Evolutionary conservation across 2,888 invertebrate genomes (phyloP), one percentile per base, ranked within the genome.

Genomic region (Lithophane ornitopus): DNA sequence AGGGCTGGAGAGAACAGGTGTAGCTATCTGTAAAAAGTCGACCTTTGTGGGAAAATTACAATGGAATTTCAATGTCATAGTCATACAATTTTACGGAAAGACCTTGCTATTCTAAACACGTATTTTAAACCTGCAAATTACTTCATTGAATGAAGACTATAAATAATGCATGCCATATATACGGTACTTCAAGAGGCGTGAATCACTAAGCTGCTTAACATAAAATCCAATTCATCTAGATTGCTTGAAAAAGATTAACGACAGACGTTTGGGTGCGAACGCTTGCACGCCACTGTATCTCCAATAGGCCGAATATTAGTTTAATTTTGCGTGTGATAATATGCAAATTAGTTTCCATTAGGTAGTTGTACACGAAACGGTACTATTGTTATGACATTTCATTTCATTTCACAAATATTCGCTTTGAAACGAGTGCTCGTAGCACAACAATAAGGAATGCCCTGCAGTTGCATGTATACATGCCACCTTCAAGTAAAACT

Each of bases 261-360:
- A 74, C 73, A 70, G 69, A n/a, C 61, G 58, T 63, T 67, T n/a
- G 34, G 16, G 56, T n/a, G 66, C 67, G 59, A 80, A 54, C 75
- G 28, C 41, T 61, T 66, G 73, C 82, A 82, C 70, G 81, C 83
- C 68, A 82, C 67, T 74, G 70, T 78, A 82, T 85, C 82, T 85
- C 82, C 87, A 85, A 85, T 88, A 87, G 82, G 80, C 82, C 69
- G 85, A 90, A 89, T 90, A 90, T 90, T 90, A 91, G 91, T 92
- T 91, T 90, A 93, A 94, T 93, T 92, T 91, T 82, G 91, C 91
- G 89, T 92, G 90, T 92, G 92, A 93, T 94, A 93, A 92, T 92
- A 94, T 95, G 95, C 89, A 93, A 94, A 94, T 95, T 88, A 79
- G 81, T 79, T 76, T 80, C 85, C 88, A 93, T 94, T 92, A 89